A percentile compares a stretch with the other conserved stretches of the same genome.
phyloP scores from a whole-genome alignment of 2,888 invertebrate genomes.

The Scaptomyza tumidula region DNA sequence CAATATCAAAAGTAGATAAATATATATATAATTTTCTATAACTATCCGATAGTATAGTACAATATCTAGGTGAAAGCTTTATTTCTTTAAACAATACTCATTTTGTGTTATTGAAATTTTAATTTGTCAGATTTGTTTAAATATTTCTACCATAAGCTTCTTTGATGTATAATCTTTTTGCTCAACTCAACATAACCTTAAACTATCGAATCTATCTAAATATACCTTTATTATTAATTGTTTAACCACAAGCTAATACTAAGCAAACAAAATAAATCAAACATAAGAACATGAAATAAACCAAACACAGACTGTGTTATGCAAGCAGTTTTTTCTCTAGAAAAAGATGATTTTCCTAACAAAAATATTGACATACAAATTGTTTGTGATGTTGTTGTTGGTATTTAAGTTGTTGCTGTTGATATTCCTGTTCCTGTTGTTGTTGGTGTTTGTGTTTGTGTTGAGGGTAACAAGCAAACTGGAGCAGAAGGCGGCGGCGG shows the following conservation, averaged over 20 bases:
- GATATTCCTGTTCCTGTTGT: conserved; percentile 7
- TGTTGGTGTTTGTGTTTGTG: conserved; percentile 17
- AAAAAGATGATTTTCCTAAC: background rate
- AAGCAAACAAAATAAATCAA: background rate
- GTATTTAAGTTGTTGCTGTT: conserved; percentile 7
- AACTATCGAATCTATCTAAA: background rate
- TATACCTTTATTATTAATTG: conserved; percentile 3
- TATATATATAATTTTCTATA: too few species aligned
- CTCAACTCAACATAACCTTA: too few species aligned
- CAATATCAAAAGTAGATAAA: too few species aligned
- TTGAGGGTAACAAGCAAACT: conserved; percentile 35
- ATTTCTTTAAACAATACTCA: too few species aligned
- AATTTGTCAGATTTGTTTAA: too few species aligned
- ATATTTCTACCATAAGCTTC: too few species aligned
- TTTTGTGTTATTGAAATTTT: too few species aligned
- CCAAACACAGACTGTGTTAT: background rate
- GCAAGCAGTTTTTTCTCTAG: background rate
- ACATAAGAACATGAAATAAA: conserved; percentile 10
- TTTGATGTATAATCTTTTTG: too few species aligned
- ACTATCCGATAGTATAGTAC: too few species aligned
- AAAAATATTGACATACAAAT: conserved; percentile 44
- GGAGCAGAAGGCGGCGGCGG: conserved; percentile 8
- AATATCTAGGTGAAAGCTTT: too few species aligned
- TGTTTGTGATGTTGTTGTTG: conserved; percentile 29
- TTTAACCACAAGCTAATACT: conserved; percentile 4